These are phyloP conservation scores for Mastomys natalensis DNA, from an alignment of 2,113 vertebrate genomes.

Conservation along the genomic window DNA sequence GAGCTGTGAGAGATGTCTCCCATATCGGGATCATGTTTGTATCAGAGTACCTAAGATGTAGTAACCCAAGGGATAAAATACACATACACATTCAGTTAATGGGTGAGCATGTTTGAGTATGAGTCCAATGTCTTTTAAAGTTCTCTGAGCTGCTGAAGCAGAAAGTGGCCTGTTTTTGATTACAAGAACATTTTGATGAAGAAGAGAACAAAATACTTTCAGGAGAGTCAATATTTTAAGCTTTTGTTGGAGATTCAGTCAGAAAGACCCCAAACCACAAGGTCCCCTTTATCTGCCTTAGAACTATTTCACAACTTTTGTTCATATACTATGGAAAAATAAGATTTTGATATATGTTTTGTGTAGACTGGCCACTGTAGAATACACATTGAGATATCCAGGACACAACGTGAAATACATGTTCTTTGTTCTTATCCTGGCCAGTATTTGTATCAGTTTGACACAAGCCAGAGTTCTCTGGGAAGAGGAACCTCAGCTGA, in stretches of 20 bases:
- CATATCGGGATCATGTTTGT: neutral
- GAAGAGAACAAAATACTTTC: neutral
- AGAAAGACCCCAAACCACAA: neutral
- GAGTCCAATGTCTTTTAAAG: neutral
- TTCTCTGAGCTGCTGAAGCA: neutral
- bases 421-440: neutral
- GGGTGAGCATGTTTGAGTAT: neutral
- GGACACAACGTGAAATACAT: slow-evolving; percentile 22
- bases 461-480: neutral
- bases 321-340: neutral
- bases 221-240: neutral
- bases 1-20: slow-evolving; percentile 13
- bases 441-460: neutral
- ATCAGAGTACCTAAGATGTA: neutral
- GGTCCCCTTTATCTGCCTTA: neutral
- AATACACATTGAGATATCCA: neutral
- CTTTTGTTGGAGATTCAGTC: neutral
- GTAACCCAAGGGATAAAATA: neutral
- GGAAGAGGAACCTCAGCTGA: no score
- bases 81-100: neutral
- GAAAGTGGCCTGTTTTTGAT: neutral
- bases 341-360: slow-evolving; percentile 14
- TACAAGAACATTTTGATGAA: slow-evolving; percentile 5
- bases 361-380: neutral
- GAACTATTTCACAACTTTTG: slow-evolving; percentile 22